Base-by-base conservation (phyloP, 2,888 invertebrate genomes). In the Diachrysia chrysitis region DNA sequence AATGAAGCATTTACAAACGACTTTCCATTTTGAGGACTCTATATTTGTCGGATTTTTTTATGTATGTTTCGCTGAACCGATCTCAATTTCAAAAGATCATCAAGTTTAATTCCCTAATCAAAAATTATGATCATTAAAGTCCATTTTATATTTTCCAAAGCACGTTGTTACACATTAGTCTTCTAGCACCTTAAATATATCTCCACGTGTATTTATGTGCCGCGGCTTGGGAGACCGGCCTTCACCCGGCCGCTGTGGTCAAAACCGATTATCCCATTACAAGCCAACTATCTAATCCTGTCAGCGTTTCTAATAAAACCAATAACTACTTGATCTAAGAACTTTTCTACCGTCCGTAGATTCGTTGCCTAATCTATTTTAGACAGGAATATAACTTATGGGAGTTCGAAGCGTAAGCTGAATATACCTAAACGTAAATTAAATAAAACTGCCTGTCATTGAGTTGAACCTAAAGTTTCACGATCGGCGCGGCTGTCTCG, bases 251-350 rank as follows among this genome's bases (percentile, higher is more conserved):
- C 80, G 72, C 81, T 78, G 80, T 83, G 83, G 83, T 65, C 80
- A 78, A 59, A 77, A 76, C 66, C 84, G 70, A 87, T 90, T 89
- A 89, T 89, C 83, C 88, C 80, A 85, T 89, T 90, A 85, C 76
- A 75, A 65, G 66, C 81, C 69, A 79, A 68, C 65, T 76, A 79
- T 78, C 75, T 79, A 63, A 67, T 63, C 55, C 73, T 78, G 75
- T 79, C 64, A 73, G 75, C 70, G 66, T 70, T 73, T 71, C 75
- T 71, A 65, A 70, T 71, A 66, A 56, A 56, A 55, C 23, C 21
- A 25, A 46, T 55, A 56, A 48, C 57, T 58, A 62, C 58, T 46
- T 35, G 60, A 56, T 60, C 32, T 58, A 19, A 37, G n/a, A 14
- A n/a, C 23, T 14, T 10, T 16, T 5, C 54, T 46, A 25, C 54